These are phyloP conservation scores for Diprion similis DNA, from an alignment of 1,140 invertebrate genomes.

Conservation along the genomic window DNA sequence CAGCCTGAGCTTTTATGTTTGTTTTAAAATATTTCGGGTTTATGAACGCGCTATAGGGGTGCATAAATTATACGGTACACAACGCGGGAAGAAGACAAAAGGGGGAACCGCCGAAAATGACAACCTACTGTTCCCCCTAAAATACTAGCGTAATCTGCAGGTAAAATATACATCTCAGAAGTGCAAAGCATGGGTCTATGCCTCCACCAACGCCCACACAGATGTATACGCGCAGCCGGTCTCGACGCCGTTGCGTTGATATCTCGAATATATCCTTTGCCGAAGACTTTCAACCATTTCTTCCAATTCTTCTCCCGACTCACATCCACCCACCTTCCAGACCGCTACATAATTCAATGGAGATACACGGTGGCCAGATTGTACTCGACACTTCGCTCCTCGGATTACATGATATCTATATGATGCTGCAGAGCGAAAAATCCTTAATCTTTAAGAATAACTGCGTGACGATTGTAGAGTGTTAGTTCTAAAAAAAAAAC, in stretches of 20 bases:
- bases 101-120: constrained; percentile 1
- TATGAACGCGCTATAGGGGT: constrained; percentile 49
- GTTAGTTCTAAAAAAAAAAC: too few relatives aligned
- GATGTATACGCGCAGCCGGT: too few relatives aligned
- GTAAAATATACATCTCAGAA: neutral
- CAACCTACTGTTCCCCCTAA: constrained; percentile 1
- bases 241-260: neutral
- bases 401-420: too few relatives aligned
- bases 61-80: constrained; percentile 52
- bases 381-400: too few relatives aligned
- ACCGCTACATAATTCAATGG: neutral
- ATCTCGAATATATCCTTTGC: neutral
- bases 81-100: constrained; percentile 16
- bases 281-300: too few relatives aligned
- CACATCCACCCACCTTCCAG: neutral
- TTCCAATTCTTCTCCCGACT: too few relatives aligned
- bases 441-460: too few relatives aligned
- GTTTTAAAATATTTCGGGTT: constrained; percentile 56
- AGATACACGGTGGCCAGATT: neutral
- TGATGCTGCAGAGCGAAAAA: too few relatives aligned
- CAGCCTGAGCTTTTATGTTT: constrained; percentile 48
- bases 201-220: too few relatives aligned
- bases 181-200: too few relatives aligned
- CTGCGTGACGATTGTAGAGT: too few relatives aligned
- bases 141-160: constrained; percentile 2